Evolutionary conservation across 2,797 vertebrate species (phyloP).

Genomic region (Gymnoscopelus microlampas): DNA sequence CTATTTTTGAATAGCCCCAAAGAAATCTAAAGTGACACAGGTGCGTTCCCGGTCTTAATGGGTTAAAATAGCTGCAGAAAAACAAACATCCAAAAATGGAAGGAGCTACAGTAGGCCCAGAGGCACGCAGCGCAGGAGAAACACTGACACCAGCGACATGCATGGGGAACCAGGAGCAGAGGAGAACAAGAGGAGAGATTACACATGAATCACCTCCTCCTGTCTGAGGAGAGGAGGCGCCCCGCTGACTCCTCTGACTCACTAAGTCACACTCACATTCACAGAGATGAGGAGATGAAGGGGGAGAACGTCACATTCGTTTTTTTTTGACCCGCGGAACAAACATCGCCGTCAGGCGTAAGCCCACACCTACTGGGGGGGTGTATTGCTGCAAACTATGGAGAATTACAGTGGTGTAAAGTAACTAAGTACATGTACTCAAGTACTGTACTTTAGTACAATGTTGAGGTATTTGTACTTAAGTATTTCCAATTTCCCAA

Average conservation of each 20-base stretch:
- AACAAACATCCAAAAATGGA: neutral
- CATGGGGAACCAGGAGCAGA: neutral
- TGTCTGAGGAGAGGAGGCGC: neutral
- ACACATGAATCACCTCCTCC: slow-evolving; percentile 41
- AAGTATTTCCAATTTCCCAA: too few species aligned
- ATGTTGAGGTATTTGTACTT: too few species aligned
- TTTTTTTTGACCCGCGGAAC: neutral
- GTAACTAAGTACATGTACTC: too few species aligned
- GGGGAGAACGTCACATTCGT: neutral
- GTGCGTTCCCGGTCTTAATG: too few species aligned
- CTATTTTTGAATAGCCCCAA: too few species aligned
- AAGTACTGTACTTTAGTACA: too few species aligned
- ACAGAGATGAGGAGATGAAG: slow-evolving; percentile 5
- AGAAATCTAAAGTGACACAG: too few species aligned
- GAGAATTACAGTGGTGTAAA: too few species aligned
- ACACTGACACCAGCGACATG: slow-evolving; percentile 27
- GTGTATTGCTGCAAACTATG: too few species aligned
- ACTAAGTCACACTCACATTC: slow-evolving; percentile 13
- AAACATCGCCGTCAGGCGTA: neutral
- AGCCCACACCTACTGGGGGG: too few species aligned
- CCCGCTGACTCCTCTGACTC: slow-evolving; percentile 24
- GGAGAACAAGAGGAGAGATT: slow-evolving; percentile 15
- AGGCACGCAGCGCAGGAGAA: slow-evolving; percentile 14
- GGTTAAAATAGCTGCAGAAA: slow-evolving; percentile 15
- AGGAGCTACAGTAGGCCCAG: slow-evolving; percentile 5